A percentile compares a stretch with the other conserved stretches of the same genome.
Evolutionary conservation across 2,113 vertebrate genomes (phyloP).

Genomic region (Thryonomys swinderianus): DNA sequence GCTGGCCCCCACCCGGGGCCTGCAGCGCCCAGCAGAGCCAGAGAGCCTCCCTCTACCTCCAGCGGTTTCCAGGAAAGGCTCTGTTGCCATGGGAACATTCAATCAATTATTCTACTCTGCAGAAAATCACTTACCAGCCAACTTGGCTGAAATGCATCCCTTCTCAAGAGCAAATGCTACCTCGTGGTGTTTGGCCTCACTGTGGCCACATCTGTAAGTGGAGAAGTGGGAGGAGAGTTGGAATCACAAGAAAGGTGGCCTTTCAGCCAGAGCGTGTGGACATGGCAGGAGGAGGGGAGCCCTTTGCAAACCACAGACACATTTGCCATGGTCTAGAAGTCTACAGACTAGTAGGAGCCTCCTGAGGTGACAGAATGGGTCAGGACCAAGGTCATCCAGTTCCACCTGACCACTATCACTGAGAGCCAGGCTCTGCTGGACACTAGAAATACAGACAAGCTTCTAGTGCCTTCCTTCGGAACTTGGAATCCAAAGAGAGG

Average conservation of each 20-base stretch:
- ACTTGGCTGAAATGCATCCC: slow-evolving; percentile 24
- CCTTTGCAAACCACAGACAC: fast-evolving
- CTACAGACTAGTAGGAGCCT: not conserved
- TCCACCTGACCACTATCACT: not conserved
- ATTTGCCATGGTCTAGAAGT: fast-evolving
- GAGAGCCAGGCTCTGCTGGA: not conserved
- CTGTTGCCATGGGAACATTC: slow-evolving; percentile 70
- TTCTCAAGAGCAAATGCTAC: not conserved
- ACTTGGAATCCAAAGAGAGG: not conserved
- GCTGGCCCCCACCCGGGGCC: not conserved
- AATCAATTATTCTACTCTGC: slow-evolving; percentile 56
- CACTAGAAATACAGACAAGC: fast-evolving
- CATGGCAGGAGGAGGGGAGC: not conserved
- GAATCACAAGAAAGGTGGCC: not conserved
- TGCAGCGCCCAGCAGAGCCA: not conserved
- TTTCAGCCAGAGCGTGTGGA: not conserved
- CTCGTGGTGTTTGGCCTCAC: not conserved
- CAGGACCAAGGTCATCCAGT: fast-evolving
- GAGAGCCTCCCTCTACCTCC: not conserved
- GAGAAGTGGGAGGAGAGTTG: not conserved
- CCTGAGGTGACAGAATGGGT: fast-evolving
- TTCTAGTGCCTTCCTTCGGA: not conserved
- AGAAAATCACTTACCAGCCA: slow-evolving; percentile 61
- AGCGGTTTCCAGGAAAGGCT: slow-evolving; percentile 41
- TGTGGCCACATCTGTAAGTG: not conserved